Evolutionary conservation across 2,797 vertebrate species (phyloP), one percentile per base, ranked within the genome.

Genomic region (Sylvilagus floridanus): DNA sequence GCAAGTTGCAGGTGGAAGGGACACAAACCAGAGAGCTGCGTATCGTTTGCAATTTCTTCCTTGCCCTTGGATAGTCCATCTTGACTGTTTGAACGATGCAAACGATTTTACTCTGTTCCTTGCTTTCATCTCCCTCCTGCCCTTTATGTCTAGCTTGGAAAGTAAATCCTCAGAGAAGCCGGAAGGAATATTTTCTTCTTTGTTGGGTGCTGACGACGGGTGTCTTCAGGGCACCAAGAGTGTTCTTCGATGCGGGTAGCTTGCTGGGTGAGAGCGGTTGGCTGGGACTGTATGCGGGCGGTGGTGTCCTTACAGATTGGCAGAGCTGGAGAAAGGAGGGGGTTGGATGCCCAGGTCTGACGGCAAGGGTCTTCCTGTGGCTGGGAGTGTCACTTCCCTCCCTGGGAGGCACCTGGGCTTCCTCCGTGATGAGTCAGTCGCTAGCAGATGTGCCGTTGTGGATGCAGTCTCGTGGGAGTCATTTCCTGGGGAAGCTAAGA

Each of bases 31-130:
- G 57, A 42, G 50, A 90, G 10, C 14, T 0, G 0, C 21, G 77
- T 52, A 73, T 65, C 37, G 50, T 88, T 82, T 76, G 81, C 79
- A 47, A 28, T 91, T 90, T 88, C n/a, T 65, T 84, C 54, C 57
- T 91, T 93, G 68, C 62, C 14, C 83, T 60, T 62, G 28, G 42
- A 37, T 62, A 63, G 14, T 22, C 81, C n/a, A 35, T 90, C 95
- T 60, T 84, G n/a, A 78, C 94, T 0, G 3, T 94, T 35, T 68
- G 50, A 78, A 54, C 35, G 10, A 42, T 72, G 66, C 81, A 86
- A 88, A 35, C 86, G 37, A 50, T 77, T 95, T 79, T 60, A 28
- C 65, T 85, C 26, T 26, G 7, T 63, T 10, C 21, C 50, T 57
- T 91, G 26, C 16, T 88, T 89, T 84, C 21, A 22, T 42, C 32